Evolutionary conservation across 2,113 vertebrate species (phyloP).

Genomic region (Anthoscopus minutus): DNA sequence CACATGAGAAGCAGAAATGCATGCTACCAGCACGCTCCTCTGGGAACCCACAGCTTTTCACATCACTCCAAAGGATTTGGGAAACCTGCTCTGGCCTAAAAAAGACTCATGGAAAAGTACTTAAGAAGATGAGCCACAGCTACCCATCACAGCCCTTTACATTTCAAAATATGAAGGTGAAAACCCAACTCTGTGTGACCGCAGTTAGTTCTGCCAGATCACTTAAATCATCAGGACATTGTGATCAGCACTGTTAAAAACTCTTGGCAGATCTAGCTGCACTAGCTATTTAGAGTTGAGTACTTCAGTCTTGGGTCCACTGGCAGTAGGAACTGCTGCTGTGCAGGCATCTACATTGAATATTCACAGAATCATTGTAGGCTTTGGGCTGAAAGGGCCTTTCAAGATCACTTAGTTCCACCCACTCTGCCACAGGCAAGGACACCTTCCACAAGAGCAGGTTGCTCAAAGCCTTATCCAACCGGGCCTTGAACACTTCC

Average conservation of each 20-base stretch:
- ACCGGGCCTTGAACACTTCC: background rate
- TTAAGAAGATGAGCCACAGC: background rate
- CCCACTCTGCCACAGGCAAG: background rate
- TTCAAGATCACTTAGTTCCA: background rate
- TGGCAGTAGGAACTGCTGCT: background rate
- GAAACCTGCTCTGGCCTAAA: background rate
- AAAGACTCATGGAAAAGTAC: background rate
- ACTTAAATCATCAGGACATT: background rate
- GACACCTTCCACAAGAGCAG: background rate
- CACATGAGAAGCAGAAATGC: background rate
- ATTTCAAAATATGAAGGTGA: background rate
- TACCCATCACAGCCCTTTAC: background rate
- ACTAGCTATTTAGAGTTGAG: background rate
- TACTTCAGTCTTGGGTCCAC: background rate
- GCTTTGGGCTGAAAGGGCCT: background rate
- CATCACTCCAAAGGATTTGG: background rate
- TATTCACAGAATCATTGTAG: background rate
- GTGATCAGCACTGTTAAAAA: background rate
- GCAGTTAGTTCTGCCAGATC: background rate
- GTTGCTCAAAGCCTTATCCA: background rate
- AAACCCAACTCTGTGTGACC: background rate
- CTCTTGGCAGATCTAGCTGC: background rate
- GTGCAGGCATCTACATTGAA: background rate
- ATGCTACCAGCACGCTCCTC: fast-evolving
- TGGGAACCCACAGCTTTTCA: background rate